These are phyloP conservation scores for Drosophila baimaii DNA, from an alignment of 1,140 invertebrate species.

Conservation along the genomic window DNA sequence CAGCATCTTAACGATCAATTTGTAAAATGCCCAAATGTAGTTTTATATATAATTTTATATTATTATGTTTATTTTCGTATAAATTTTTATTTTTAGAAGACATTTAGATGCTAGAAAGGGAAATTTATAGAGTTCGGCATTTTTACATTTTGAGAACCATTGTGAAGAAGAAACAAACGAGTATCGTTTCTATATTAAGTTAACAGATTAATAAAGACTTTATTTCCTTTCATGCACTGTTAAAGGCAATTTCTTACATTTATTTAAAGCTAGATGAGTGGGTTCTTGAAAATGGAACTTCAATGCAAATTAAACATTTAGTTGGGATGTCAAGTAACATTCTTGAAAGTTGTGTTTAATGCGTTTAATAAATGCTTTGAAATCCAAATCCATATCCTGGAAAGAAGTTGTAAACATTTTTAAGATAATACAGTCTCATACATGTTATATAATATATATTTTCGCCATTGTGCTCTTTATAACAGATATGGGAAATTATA, in stretches of 20 bases:
- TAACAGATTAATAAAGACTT: background rate
- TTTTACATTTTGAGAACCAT: constrained; percentile 13
- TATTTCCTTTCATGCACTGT: background rate
- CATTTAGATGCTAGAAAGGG: constrained; percentile 47
- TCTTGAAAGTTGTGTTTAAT: background rate
- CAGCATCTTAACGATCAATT: constrained; percentile 19
- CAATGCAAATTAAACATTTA: constrained; percentile 2
- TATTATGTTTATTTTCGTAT: constrained; percentile 7
- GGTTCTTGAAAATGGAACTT: background rate
- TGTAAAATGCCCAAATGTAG: constrained; percentile 1
- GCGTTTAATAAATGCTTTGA: background rate
- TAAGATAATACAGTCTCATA: constrained; percentile 27
- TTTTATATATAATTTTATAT: constrained; percentile 4
- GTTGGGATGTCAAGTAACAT: background rate
- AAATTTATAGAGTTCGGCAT: constrained; percentile 14
- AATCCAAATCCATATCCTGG: background rate
- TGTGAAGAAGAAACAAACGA: background rate
- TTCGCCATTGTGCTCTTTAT: constrained; percentile 5
- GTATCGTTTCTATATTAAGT: constrained; percentile 2
- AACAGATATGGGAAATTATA: constrained; percentile 5
- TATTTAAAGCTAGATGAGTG: constrained; percentile 9
- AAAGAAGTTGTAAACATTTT: constrained; percentile 6
- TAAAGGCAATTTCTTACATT: background rate
- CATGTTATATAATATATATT: constrained; percentile 6
- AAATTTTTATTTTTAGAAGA: constrained; percentile 53